Conservation (phyloP, 2,797 vertebrate genomes). For the Rhynchotus rufescens region DNA sequence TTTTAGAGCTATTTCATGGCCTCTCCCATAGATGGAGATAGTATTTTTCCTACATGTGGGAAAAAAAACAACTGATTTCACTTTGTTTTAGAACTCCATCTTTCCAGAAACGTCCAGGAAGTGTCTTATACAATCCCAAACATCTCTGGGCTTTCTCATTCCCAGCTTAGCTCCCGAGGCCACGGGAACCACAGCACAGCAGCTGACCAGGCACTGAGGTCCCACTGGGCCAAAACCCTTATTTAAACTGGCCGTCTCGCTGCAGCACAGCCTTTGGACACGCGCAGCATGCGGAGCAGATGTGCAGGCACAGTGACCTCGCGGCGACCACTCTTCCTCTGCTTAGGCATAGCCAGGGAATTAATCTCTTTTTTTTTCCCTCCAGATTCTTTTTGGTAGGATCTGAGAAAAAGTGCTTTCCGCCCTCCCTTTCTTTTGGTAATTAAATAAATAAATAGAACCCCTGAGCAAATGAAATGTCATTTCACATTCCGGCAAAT, state of each 20-base stretch:
- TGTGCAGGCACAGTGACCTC: not conserved
- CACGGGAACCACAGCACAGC: not conserved
- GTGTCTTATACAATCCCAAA: not conserved
- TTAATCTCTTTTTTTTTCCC: not conserved
- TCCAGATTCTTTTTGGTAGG: not conserved
- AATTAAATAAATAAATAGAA: constrained; percentile 70
- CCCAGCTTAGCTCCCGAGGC: not conserved
- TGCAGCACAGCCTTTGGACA: not conserved
- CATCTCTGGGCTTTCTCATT: not conserved
- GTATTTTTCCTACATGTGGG: not conserved
- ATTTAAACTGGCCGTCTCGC: not conserved
- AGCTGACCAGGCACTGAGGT: not conserved
- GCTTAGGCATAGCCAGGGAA: not conserved
- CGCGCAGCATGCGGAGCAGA: rapidly evolving
- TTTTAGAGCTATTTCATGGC: constrained; percentile 24
- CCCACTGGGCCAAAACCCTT: not conserved
- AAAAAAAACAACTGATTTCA: not conserved
- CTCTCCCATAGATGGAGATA: constrained; percentile 40
- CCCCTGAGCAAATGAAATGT: constrained; percentile 69
- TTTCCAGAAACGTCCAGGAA: not conserved
- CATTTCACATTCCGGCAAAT: constrained; percentile 70
- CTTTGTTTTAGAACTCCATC: not conserved
- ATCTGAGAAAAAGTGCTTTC: not conserved
- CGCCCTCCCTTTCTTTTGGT: not conserved
- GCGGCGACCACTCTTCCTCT: not conserved